Evolutionary conservation across 2,797 vertebrate genomes (phyloP).

Genomic region (Pteronotus mesoamericanus): DNA sequence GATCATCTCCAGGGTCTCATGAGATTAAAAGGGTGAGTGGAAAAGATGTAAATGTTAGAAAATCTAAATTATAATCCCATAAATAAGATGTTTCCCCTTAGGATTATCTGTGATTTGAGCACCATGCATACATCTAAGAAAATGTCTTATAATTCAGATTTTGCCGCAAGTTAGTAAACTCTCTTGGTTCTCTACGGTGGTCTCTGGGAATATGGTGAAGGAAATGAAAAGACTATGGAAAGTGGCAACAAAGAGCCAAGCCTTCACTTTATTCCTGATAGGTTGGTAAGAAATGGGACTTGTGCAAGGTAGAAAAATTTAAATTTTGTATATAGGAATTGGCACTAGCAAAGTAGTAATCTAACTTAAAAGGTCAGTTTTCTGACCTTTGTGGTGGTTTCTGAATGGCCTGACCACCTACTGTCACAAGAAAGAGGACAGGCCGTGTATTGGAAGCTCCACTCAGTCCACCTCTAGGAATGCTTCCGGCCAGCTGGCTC

Average conservation of each 20-base stretch:
- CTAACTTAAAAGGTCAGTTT: background rate
- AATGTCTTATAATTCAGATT: background rate
- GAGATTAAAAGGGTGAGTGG: background rate
- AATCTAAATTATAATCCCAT: background rate
- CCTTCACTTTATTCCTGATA: background rate
- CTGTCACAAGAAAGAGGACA: background rate
- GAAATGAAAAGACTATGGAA: background rate
- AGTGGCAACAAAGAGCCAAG: background rate
- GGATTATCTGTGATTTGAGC: background rate
- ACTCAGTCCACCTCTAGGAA: rapidly evolving
- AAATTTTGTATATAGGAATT: background rate
- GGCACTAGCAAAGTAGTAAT: background rate
- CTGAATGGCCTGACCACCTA: background rate
- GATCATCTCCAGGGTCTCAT: background rate
- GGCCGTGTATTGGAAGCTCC: background rate
- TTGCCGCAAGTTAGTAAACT: background rate
- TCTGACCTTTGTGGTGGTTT: background rate
- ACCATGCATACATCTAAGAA: background rate
- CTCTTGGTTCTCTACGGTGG: background rate
- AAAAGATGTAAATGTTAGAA: background rate
- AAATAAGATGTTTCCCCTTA: background rate
- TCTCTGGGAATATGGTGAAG: background rate
- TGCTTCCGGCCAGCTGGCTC: background rate
- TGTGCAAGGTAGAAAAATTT: background rate
- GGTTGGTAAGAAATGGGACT: background rate